A percentile compares a stretch with the other conserved stretches of the same genome.
These are phyloP conservation scores for Brachymystax lenok DNA, from an alignment of 2,797 vertebrate genomes.

Conservation along the genomic window DNA sequence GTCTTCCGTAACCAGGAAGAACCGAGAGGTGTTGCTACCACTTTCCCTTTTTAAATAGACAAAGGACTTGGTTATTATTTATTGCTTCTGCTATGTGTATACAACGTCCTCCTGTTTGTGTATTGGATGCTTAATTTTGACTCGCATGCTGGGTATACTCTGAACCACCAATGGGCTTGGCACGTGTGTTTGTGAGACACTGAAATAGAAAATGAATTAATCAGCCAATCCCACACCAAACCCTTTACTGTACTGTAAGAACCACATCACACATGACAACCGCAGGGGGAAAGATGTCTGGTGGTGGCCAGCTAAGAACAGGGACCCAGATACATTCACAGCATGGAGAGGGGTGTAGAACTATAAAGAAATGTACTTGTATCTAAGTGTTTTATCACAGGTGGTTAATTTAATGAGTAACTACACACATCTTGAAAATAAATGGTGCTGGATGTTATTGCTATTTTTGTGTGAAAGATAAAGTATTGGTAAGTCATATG, in stretches of 20 bases:
- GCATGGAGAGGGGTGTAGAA: not conserved
- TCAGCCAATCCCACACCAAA: not conserved
- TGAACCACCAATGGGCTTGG: not conserved
- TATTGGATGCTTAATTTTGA: not conserved
- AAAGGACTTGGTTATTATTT: not conserved
- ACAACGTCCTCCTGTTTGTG: not conserved
- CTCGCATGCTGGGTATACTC: not conserved
- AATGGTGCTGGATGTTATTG: not conserved
- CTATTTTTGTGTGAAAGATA: not conserved
- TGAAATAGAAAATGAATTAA: not conserved
- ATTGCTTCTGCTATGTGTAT: not conserved
- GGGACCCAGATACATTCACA: conserved; percentile 20
- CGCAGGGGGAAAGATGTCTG: conserved; percentile 5
- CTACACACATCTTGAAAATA: not conserved
- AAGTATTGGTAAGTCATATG: not conserved
- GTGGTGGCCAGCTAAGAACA: conserved; percentile 2
- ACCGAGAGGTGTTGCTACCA: not conserved
- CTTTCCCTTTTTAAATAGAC: not conserved
- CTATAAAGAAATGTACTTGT: not conserved
- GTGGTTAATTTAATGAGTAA: not conserved
- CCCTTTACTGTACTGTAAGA: not conserved
- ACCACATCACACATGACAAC: not conserved
- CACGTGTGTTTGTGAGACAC: not conserved
- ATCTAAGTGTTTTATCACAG: not conserved
- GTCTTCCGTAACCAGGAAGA: not conserved